Conservation (phyloP, 2,797 vertebrate species). For the Enteromius viviparus region DNA sequence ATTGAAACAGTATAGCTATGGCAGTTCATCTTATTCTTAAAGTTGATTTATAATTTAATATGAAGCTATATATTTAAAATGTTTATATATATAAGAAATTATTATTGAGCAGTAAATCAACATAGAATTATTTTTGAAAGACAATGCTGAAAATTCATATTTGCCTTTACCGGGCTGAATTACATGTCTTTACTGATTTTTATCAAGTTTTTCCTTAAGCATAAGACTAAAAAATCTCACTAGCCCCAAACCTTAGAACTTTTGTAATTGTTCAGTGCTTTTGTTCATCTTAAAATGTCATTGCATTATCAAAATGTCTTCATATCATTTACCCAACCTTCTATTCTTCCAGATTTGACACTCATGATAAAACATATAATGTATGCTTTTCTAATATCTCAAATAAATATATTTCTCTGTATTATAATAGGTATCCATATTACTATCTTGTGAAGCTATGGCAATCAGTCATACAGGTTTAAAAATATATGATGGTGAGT, state of each 20-base stretch:
- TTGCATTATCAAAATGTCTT: neutral
- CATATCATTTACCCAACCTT: neutral
- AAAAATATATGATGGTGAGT: neutral
- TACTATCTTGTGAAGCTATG: neutral
- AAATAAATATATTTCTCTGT: neutral
- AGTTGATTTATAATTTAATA: constrained; percentile 23
- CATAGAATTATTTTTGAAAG: neutral
- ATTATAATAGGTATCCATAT: neutral
- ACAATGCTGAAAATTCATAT: neutral
- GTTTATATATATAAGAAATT: too few relatives aligned
- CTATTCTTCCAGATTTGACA: neutral
- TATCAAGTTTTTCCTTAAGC: too few relatives aligned
- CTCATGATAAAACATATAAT: neutral
- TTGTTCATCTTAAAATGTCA: neutral
- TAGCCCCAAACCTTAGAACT: neutral
- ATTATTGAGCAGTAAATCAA: neutral
- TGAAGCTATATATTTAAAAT: neutral
- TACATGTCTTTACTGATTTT: neutral
- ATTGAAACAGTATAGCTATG: constrained; percentile 37
- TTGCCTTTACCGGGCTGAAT: neutral
- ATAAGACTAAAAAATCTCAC: neutral
- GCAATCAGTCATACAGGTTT: neutral
- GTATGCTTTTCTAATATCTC: neutral
- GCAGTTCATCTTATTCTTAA: constrained; percentile 33
- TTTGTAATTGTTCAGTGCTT: neutral